These are phyloP conservation scores for Cataglyphis albicans DNA, from an alignment of 2,888 invertebrate genomes.

Conservation along the genomic window DNA sequence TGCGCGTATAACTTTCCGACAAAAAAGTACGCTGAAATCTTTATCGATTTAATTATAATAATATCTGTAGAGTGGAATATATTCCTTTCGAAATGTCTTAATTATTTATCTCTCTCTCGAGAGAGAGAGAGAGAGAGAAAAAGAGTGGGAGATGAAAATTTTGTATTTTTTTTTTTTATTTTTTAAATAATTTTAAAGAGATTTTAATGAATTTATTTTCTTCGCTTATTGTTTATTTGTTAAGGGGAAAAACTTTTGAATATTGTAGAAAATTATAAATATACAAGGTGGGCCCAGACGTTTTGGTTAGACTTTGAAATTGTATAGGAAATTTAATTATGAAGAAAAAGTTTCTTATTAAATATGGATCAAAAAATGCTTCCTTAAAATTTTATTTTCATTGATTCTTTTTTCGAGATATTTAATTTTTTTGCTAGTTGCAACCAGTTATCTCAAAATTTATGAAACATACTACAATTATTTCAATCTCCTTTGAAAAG, in stretches of 20 bases:
- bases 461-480: too few species aligned
- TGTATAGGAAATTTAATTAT: too few species aligned
- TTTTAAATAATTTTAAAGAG: not conserved
- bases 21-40: not conserved
- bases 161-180: too few species aligned
- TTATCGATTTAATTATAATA: not conserved
- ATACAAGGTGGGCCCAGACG: too few species aligned
- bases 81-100: not conserved
- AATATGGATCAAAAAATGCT: too few species aligned
- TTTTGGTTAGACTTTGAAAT: too few species aligned
- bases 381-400: too few species aligned
- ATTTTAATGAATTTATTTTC: not conserved
- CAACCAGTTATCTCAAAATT: too few species aligned
- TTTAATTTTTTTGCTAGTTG: too few species aligned
- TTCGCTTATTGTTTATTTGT: conserved; percentile 1
- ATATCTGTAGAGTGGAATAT: not conserved
- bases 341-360: too few species aligned
- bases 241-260: conserved; percentile 49
- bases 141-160: not conserved
- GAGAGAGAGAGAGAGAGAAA: not conserved
- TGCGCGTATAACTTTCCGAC: not conserved
- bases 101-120: not conserved
- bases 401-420: too few species aligned
- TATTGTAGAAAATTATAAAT: conserved; percentile 64
- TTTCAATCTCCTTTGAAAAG: too few species aligned